phyloP scores from a whole-genome alignment of 2,797 vertebrate genomes.

The Mus minutoides region DNA sequence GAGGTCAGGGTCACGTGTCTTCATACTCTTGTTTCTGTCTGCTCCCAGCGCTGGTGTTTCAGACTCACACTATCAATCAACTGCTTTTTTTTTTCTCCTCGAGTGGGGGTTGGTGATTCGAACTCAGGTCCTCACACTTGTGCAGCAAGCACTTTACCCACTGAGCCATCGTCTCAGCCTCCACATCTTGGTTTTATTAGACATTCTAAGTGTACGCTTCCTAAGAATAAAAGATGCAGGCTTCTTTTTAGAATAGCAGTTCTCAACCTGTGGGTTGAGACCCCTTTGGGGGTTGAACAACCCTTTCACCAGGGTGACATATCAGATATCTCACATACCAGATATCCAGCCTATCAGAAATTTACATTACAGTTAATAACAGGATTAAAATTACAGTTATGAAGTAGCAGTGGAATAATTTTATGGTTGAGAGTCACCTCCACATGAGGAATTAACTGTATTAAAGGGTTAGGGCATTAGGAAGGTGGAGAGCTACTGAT shows the following conservation, averaged over 20 bases:
- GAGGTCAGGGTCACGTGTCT: background rate
- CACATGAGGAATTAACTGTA: background rate
- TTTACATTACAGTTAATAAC: background rate
- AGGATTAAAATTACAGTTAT: background rate
- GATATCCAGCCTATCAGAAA: background rate
- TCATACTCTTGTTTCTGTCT: background rate
- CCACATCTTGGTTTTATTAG: background rate
- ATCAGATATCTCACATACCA: background rate
- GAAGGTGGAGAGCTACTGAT: background rate
- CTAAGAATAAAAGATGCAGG: slow-evolving; percentile 30
- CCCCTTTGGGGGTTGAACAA: background rate
- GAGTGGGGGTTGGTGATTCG: background rate
- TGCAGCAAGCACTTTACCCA: background rate
- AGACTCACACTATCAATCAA: background rate
- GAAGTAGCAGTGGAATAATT: background rate
- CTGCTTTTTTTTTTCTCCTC: no score
- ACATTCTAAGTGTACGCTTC: slow-evolving; percentile 2
- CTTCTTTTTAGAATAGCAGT: background rate
- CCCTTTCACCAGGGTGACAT: background rate
- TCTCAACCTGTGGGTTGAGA: background rate
- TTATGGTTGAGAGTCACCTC: background rate
- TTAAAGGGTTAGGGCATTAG: background rate
- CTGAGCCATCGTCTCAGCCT: background rate
- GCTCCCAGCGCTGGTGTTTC: background rate
- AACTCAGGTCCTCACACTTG: background rate